Percentiles rank a stretch among this genome's conserved stretches.
Conservation (phyloP, 1,140 invertebrate genomes). For the Octopus bimaculoides region DNA sequence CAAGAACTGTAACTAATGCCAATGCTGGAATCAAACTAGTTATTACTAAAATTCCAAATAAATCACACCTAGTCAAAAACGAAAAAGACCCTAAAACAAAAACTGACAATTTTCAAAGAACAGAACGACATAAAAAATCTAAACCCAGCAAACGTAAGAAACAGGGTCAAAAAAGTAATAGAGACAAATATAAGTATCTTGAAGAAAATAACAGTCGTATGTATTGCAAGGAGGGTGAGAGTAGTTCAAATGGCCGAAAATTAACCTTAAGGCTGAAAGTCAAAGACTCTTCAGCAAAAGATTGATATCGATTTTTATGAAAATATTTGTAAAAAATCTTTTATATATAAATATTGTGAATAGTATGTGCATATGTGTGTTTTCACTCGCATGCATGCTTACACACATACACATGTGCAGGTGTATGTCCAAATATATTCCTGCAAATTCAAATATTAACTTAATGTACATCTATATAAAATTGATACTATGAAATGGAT, state of each 20-base stretch:
- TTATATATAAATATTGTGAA: no score
- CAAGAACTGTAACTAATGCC: constrained; percentile 49
- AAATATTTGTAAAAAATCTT: no score
- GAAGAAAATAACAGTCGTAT: constrained; percentile 28
- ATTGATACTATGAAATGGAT: no score
- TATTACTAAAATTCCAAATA: constrained; percentile 44
- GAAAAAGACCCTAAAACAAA: constrained; percentile 6
- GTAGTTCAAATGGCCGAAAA: constrained; percentile 38
- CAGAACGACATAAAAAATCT: constrained; percentile 21
- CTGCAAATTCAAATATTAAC: no score
- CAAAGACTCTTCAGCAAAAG: no score
- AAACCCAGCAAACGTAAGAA: constrained; percentile 34
- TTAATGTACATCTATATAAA: no score
- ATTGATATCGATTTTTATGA: no score
- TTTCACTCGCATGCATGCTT: no score
- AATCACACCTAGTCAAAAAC: constrained; percentile 13
- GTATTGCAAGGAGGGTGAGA: constrained; percentile 40
- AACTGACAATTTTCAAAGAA: constrained; percentile 18
- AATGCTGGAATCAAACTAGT: constrained; percentile 55
- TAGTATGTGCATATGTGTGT: no score
- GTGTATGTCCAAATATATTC: no score
- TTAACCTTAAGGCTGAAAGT: constrained; percentile 29
- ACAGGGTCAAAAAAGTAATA: constrained; percentile 26
- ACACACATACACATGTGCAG: no score
- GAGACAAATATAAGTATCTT: constrained; percentile 27